phyloP scores from a whole-genome alignment of 1,140 invertebrate species.

The Charaxes varanes region DNA sequence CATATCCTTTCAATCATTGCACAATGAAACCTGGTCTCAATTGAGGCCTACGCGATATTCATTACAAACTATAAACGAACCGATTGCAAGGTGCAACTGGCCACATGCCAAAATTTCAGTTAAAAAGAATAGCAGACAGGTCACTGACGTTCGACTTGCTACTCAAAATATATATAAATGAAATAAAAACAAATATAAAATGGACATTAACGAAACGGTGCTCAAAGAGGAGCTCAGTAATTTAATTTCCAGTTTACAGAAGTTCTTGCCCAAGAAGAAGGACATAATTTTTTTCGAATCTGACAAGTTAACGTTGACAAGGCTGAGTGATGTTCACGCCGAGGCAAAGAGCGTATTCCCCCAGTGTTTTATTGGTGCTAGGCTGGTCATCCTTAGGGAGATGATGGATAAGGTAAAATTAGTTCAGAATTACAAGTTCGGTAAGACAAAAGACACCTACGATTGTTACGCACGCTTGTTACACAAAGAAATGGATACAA shows the following conservation, averaged over 20 bases:
- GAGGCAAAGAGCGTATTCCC: slow-evolving; percentile 61
- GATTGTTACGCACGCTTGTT: slow-evolving; percentile 43
- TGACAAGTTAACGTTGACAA: slow-evolving; percentile 30
- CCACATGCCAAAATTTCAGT: slow-evolving; percentile 32
- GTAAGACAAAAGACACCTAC: slow-evolving; percentile 44
- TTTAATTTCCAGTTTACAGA: slow-evolving; percentile 45
- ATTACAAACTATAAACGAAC: slow-evolving; percentile 41
- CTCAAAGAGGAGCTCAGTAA: slow-evolving; percentile 55
- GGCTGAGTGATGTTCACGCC: slow-evolving; percentile 47
- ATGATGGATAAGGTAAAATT: slow-evolving; percentile 54
- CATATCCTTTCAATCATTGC: slow-evolving; percentile 1
- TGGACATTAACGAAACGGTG: slow-evolving; percentile 55
- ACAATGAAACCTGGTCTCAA: background rate
- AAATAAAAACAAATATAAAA: slow-evolving; percentile 33
- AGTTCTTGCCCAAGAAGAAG: slow-evolving; percentile 54
- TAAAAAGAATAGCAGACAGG: slow-evolving; percentile 49
- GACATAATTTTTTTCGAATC: slow-evolving; percentile 41
- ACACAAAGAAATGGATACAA: slow-evolving; percentile 51
- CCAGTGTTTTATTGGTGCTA: slow-evolving; percentile 56
- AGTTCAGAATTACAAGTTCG: slow-evolving; percentile 57
- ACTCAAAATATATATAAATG: slow-evolving; percentile 37
- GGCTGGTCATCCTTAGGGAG: slow-evolving; percentile 44
- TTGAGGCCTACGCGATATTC: slow-evolving; percentile 15
- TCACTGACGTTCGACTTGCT: slow-evolving; percentile 53
- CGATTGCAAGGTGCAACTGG: slow-evolving; percentile 35